phyloP scores from a whole-genome alignment of 2,113 vertebrate species.

The Gopherus evgoodei region DNA sequence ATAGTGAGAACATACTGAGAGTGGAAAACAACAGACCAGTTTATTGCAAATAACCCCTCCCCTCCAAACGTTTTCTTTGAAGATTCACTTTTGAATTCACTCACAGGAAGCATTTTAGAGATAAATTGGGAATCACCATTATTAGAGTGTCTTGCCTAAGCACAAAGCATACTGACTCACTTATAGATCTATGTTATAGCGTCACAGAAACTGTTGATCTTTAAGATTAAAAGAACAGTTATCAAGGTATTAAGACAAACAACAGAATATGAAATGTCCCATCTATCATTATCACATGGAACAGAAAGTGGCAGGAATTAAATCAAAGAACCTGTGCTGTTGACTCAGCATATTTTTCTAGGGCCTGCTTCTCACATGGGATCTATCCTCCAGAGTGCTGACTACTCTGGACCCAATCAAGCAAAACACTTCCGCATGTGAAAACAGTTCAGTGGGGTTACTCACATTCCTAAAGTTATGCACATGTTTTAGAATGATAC shows the following conservation, averaged over 20 bases:
- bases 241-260: background rate
- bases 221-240: background rate
- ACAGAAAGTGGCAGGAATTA: background rate
- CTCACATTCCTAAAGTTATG: background rate
- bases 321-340: background rate
- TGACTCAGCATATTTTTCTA: background rate
- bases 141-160: background rate
- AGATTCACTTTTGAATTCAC: background rate
- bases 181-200: background rate
- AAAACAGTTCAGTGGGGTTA: background rate
- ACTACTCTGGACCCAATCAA: background rate
- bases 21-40: background rate
- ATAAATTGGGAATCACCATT: background rate
- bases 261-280: background rate
- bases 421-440: rapidly evolving
- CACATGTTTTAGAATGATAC: background rate
- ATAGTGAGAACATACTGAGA: background rate
- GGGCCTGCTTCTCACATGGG: background rate
- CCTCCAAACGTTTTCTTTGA: background rate
- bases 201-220: background rate
- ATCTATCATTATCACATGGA: background rate
- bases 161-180: background rate
- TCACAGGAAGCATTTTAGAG: background rate
- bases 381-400: background rate
- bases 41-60: background rate